These are phyloP conservation scores for Minunthozetes semirufus DNA, from an alignment of 2,888 invertebrate species.

Conservation along the genomic window DNA sequence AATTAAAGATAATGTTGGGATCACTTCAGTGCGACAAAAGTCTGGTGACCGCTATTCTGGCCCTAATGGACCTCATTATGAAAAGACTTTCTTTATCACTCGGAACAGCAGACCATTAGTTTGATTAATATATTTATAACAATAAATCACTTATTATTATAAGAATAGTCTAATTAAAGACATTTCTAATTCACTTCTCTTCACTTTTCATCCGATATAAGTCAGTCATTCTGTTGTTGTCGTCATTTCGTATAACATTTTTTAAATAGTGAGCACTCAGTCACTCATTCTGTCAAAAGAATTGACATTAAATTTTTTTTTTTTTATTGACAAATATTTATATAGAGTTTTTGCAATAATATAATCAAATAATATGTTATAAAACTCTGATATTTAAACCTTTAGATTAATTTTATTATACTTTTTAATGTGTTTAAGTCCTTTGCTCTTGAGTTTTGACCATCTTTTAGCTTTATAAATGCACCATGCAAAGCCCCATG, in stretches of 20 bases:
- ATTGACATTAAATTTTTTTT: too few species aligned
- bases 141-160: background rate
- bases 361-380: too few species aligned
- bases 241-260: too few species aligned
- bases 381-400: too few species aligned
- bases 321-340: too few species aligned
- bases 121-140: background rate
- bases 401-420: background rate
- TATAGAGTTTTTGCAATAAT: too few species aligned
- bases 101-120: background rate
- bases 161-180: background rate
- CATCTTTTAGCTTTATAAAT: background rate
- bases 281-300: too few species aligned
- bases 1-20: background rate
- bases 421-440: background rate
- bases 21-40: background rate
- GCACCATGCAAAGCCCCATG: constrained; percentile 2
- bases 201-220: too few species aligned
- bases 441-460: background rate
- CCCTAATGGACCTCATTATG: background rate
- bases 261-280: too few species aligned
- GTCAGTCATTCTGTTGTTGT: too few species aligned
- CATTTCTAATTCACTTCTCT: too few species aligned
- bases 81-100: background rate
- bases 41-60: background rate